Evolutionary conservation across 2,888 invertebrate genomes (phyloP).

Genomic region (Drosophila siamana): DNA sequence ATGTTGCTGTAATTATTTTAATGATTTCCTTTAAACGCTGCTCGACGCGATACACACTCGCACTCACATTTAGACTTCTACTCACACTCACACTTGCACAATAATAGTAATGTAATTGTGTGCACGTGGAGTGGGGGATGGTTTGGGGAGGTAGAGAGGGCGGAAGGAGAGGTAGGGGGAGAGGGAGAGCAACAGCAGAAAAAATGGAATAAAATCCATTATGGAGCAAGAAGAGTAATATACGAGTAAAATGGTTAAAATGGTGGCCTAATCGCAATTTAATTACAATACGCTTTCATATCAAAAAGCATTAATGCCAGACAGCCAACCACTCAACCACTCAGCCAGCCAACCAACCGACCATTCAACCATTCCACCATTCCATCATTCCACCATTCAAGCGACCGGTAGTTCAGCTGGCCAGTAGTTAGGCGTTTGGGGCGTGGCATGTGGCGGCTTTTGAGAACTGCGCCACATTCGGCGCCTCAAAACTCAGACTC

Average conservation of each 20-base stretch:
- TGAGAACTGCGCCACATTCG: conserved; percentile 51
- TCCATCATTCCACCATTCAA: conserved; percentile 23
- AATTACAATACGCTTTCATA: conserved; percentile 83
- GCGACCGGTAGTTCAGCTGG: conserved; percentile 36
- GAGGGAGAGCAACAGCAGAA: not conserved
- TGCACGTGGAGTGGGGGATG: conserved; percentile 16
- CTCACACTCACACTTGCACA: conserved; percentile 34
- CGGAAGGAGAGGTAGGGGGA: too few species aligned
- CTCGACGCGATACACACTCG: too few species aligned
- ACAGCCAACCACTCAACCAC: conserved; percentile 38
- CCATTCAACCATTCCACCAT: conserved; percentile 11
- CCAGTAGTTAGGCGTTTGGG: conserved; percentile 32
- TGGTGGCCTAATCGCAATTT: conserved; percentile 86
- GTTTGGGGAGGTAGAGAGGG: not conserved
- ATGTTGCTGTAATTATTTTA: conserved; percentile 83
- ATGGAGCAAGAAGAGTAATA: conserved; percentile 71
- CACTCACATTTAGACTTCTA: conserved; percentile 29
- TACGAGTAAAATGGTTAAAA: conserved; percentile 82
- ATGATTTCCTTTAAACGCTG: conserved; percentile 84
- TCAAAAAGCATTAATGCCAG: conserved; percentile 80
- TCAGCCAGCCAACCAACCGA: conserved; percentile 34
- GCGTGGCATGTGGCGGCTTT: conserved; percentile 46
- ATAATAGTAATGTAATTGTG: conserved; percentile 73
- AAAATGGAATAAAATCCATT: conserved; percentile 81
- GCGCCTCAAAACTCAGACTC: conserved; percentile 32